These are phyloP conservation scores for Cryptocheilus praepositus DNA, from an alignment of 2,888 invertebrate species.

Conservation along the genomic window DNA sequence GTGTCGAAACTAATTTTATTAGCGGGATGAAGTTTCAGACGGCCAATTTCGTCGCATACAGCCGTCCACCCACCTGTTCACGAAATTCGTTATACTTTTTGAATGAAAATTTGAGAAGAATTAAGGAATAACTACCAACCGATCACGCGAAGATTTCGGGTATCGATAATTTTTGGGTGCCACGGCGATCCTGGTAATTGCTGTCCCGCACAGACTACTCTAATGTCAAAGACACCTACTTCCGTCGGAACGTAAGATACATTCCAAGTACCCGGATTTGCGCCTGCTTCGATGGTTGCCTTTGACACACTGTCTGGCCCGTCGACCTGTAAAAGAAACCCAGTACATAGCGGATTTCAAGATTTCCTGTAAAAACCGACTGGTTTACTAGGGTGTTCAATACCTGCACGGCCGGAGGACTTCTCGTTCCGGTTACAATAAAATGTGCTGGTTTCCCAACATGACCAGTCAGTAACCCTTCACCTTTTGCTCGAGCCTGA, in stretches of 20 bases:
- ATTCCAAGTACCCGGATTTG: conserved; percentile 87
- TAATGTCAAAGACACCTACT: conserved; percentile 93
- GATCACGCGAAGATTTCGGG: conserved; percentile 77
- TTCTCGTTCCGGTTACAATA: conserved; percentile 71
- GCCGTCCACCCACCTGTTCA: conserved; percentile 89
- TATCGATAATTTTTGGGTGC: conserved; percentile 83
- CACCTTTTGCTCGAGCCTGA: conserved; percentile 79
- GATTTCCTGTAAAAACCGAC: background rate
- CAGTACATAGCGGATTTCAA: conserved; percentile 1
- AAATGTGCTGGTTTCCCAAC: conserved; percentile 77
- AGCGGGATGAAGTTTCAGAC: conserved; percentile 80
- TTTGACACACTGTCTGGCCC: conserved; percentile 79
- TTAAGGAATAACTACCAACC: conserved; percentile 63
- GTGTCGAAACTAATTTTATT: conserved; percentile 91
- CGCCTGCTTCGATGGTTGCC: conserved; percentile 80
- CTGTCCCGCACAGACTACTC: conserved; percentile 81
- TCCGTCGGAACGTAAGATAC: conserved; percentile 93
- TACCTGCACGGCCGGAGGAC: conserved; percentile 72
- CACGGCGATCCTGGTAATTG: conserved; percentile 88
- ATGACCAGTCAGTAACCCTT: conserved; percentile 77
- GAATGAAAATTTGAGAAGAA: background rate
- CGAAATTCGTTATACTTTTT: background rate
- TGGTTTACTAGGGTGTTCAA: background rate
- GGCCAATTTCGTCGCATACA: conserved; percentile 84
- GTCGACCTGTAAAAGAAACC: conserved; percentile 72